phyloP scores from a whole-genome alignment of 2,797 vertebrate genomes.

The Triplophysa yarkandensis region DNA sequence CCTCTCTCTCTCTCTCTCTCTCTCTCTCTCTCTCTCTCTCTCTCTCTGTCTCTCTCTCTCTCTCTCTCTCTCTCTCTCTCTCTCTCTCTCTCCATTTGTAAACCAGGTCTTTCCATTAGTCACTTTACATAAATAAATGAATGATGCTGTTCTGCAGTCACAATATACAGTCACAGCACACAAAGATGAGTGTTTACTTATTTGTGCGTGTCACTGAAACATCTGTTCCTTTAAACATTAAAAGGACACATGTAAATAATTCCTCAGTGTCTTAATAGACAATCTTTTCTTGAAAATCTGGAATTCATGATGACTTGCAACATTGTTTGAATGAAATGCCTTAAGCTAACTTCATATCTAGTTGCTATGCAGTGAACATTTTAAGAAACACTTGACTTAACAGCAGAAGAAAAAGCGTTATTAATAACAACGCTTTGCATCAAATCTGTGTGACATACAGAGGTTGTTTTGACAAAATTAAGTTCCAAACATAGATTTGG shows the following conservation, averaged over 20 bases:
- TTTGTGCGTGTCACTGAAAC: slow-evolving; percentile 6
- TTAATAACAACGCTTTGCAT: too few relatives aligned
- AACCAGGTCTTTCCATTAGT: slow-evolving; percentile 69
- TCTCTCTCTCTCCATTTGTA: slow-evolving; percentile 58
- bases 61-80: slow-evolving; percentile 49
- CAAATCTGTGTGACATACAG: too few relatives aligned
- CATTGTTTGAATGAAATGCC: too few relatives aligned
- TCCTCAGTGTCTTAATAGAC: background rate
- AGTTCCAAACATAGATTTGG: too few relatives aligned
- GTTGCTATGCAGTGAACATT: too few relatives aligned
- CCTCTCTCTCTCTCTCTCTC: slow-evolving; percentile 52
- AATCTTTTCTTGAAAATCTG: background rate
- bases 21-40: slow-evolving; percentile 46
- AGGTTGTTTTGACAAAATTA: too few relatives aligned
- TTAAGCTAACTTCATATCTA: too few relatives aligned
- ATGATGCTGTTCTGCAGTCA: slow-evolving; percentile 60
- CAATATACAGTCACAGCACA: slow-evolving; percentile 62
- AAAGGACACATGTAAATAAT: background rate
- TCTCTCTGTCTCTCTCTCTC: slow-evolving; percentile 57
- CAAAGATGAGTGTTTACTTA: slow-evolving; percentile 10
- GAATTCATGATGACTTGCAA: too few relatives aligned
- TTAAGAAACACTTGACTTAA: too few relatives aligned
- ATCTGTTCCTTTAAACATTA: slow-evolving; percentile 27
- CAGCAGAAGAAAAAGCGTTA: too few relatives aligned
- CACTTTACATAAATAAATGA: slow-evolving; percentile 63